phyloP scores from a whole-genome alignment of 2,113 vertebrate genomes.

The Saccopteryx bilineata region DNA sequence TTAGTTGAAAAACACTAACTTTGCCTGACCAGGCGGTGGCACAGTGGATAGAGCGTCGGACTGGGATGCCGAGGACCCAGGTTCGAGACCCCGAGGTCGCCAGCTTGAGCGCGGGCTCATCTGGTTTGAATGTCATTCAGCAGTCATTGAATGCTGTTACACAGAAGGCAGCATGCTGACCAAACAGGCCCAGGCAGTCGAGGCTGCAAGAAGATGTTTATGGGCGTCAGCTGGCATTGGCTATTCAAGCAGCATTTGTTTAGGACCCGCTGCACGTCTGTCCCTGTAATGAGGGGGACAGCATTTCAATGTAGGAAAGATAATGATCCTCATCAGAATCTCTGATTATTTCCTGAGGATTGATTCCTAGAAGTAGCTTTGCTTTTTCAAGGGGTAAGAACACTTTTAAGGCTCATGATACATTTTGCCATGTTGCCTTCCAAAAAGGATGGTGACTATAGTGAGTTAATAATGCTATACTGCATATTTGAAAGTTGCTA shows the following conservation, averaged over 20 bases:
- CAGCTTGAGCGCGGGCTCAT: too few species aligned
- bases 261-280: background rate
- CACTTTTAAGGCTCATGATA: conserved; percentile 5
- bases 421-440: background rate
- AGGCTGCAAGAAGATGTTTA: conserved; percentile 56
- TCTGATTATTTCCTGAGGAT: conserved; percentile 69
- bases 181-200: background rate
- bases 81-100: too few species aligned
- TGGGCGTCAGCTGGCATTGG: conserved; percentile 24
- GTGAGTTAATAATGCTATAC: background rate
- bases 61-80: too few species aligned
- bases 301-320: conserved; percentile 55
- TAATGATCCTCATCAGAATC: conserved; percentile 66
- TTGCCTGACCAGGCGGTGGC: background rate
- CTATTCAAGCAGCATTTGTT: conserved; percentile 31
- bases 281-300: conserved; percentile 45
- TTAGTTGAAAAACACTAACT: conserved; percentile 32
- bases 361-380: conserved; percentile 56
- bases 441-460: background rate
- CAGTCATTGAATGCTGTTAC: background rate
- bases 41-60: too few species aligned
- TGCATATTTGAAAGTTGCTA: background rate
- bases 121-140: background rate
- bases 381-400: conserved; percentile 60
- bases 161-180: background rate